Conservation (phyloP, 2,888 invertebrate species). For the Esperia sulphurella region DNA sequence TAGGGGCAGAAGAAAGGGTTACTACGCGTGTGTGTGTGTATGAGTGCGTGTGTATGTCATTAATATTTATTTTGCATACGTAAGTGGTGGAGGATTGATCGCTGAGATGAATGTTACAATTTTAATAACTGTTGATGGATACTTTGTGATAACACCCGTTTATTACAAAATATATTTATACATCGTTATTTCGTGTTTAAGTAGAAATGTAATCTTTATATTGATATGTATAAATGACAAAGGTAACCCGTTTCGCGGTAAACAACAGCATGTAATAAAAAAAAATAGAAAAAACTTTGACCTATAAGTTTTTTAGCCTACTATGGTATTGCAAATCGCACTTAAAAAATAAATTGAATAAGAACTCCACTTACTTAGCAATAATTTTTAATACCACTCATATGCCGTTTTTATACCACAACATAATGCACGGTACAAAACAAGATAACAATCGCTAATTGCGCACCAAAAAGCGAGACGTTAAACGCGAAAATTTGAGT, state of each 20-base stretch:
- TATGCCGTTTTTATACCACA: conserved; percentile 16
- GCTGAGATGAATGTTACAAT: conserved; percentile 18
- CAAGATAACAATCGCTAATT: conserved; percentile 69
- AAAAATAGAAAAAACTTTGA: no score
- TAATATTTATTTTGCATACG: conserved; percentile 72
- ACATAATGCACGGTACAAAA: conserved; percentile 38
- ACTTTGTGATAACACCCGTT: not conserved
- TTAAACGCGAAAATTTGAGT: conserved; percentile 67
- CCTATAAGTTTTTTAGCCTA: no score
- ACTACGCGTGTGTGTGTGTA: conserved; percentile 26
- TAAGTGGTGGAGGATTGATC: conserved; percentile 49
- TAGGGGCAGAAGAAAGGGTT: conserved; percentile 68
- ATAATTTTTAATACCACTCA: conserved; percentile 5
- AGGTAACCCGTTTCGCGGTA: no score
- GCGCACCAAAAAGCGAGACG: conserved; percentile 60
- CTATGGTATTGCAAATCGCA: no score
- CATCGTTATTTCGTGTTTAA: no score
- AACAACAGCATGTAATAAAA: no score
- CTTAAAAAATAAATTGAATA: not conserved
- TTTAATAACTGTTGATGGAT: conserved; percentile 11
- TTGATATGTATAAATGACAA: no score
- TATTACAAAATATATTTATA: no score
- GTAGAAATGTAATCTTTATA: no score
- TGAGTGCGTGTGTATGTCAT: conserved; percentile 53
- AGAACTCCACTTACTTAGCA: not conserved